Conservation (phyloP, 2,113 vertebrate genomes). For the Elachura formosa region DNA sequence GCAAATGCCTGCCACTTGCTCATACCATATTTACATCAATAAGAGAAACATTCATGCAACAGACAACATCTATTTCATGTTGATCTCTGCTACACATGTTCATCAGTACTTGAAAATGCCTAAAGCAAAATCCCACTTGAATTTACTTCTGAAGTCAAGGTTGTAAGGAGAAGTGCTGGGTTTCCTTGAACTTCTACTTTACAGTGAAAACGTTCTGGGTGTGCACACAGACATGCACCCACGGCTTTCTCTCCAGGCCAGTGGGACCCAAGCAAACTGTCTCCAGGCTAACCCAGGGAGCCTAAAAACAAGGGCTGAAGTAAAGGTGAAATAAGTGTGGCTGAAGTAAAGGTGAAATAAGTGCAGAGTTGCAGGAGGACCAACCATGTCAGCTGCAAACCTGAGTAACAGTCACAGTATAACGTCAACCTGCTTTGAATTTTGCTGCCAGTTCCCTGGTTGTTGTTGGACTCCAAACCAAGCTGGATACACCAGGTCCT, state of each 20-base stretch:
- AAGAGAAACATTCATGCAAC: background rate
- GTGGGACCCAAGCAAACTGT: background rate
- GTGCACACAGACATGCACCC: background rate
- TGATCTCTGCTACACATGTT: fast-evolving
- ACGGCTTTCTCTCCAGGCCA: background rate
- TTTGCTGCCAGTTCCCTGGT: background rate
- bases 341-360: background rate
- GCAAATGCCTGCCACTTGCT: background rate
- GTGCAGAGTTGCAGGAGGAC: background rate
- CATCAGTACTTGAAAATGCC: background rate
- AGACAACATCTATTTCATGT: background rate
- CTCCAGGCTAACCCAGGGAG: background rate
- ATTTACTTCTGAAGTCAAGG: background rate
- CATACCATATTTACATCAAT: background rate
- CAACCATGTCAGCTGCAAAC: background rate
- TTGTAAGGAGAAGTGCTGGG: background rate
- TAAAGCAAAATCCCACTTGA: background rate
- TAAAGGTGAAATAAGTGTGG: background rate
- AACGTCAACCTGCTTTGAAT: background rate
- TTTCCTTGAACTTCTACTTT: background rate
- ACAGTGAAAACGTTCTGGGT: background rate
- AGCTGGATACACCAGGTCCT: background rate
- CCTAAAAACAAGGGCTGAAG: background rate
- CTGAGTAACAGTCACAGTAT: background rate
- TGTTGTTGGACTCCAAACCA: background rate